Conservation (phyloP, 2,797 vertebrate species). For the Holocentrus rufus region DNA sequence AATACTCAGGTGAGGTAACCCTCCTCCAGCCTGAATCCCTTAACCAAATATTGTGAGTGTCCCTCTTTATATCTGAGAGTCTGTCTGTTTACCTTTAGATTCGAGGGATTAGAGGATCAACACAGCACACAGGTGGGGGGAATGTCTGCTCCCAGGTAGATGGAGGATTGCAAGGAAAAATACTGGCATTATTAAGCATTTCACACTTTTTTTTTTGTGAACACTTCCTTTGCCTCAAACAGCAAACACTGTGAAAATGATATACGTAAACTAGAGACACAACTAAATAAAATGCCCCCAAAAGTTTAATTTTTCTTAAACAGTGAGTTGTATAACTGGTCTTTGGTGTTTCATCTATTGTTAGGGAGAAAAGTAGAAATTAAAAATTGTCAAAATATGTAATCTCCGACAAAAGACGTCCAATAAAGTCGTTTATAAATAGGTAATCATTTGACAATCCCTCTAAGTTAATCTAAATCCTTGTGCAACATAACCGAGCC, state of each 20-base stretch:
- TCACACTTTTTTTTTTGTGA: background rate
- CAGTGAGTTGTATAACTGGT: background rate
- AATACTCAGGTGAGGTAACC: slow-evolving; percentile 78
- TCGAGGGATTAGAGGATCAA: slow-evolving; percentile 79
- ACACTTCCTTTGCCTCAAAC: background rate
- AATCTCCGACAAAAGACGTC: background rate
- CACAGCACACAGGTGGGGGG: slow-evolving; percentile 52
- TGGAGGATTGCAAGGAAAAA: slow-evolving; percentile 1
- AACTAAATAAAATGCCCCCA: background rate
- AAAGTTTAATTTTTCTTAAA: background rate
- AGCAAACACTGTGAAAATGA: background rate
- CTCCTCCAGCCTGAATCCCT: slow-evolving; percentile 81
- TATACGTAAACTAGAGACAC: background rate
- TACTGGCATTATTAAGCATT: background rate
- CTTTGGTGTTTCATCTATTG: background rate
- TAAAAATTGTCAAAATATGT: background rate
- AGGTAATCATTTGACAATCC: slow-evolving; percentile 18
- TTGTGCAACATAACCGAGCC: slow-evolving; percentile 32
- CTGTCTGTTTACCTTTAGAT: slow-evolving; percentile 79
- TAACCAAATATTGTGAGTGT: slow-evolving; percentile 85
- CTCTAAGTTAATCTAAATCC: slow-evolving; percentile 28
- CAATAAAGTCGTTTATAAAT: background rate
- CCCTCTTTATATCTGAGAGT: slow-evolving; percentile 77
- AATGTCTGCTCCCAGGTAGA: slow-evolving; percentile 42
- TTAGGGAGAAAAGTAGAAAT: background rate